These are phyloP conservation scores for Eristalis arbustorum DNA, from an alignment of 2,888 invertebrate genomes.

Conservation along the genomic window DNA sequence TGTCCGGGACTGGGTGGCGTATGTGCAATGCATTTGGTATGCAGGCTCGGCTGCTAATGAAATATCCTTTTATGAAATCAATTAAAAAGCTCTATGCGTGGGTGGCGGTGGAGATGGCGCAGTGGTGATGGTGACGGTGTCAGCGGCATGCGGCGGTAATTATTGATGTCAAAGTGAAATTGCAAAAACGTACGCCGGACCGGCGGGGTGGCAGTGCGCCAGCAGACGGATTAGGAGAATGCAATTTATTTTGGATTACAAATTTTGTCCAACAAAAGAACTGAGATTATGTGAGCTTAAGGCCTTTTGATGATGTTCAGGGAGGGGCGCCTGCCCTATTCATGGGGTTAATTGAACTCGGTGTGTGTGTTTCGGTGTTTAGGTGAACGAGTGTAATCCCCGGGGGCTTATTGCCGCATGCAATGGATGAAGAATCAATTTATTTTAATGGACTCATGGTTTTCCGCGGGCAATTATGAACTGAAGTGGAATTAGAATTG, in stretches of 20 bases:
- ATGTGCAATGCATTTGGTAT: constrained; percentile 55
- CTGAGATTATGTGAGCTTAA: constrained; percentile 1
- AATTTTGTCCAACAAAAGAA: constrained; percentile 22
- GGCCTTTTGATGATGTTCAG: not conserved
- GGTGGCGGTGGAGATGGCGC: not conserved
- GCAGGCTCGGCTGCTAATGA: constrained; percentile 54
- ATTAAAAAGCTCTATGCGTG: constrained; percentile 54
- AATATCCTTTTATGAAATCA: constrained; percentile 62
- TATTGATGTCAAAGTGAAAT: constrained; percentile 55
- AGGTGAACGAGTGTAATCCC: not conserved
- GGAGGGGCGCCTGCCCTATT: too few species aligned
- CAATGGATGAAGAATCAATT: not conserved
- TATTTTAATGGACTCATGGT: not conserved
- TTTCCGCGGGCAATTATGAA: too few species aligned
- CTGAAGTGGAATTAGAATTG: too few species aligned
- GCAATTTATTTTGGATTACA: constrained; percentile 65
- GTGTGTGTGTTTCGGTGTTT: not conserved
- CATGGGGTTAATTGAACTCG: not conserved
- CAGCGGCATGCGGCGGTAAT: constrained; percentile 22
- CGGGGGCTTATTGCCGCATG: not conserved
- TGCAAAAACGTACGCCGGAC: constrained; percentile 42
- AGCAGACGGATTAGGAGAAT: constrained; percentile 8
- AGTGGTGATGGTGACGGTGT: too few species aligned
- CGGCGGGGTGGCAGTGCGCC: not conserved
- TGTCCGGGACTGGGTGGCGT: constrained; percentile 11